Base-by-base conservation (phyloP, 1,140 invertebrate genomes). In the Leptinotarsa undecemlineata region DNA sequence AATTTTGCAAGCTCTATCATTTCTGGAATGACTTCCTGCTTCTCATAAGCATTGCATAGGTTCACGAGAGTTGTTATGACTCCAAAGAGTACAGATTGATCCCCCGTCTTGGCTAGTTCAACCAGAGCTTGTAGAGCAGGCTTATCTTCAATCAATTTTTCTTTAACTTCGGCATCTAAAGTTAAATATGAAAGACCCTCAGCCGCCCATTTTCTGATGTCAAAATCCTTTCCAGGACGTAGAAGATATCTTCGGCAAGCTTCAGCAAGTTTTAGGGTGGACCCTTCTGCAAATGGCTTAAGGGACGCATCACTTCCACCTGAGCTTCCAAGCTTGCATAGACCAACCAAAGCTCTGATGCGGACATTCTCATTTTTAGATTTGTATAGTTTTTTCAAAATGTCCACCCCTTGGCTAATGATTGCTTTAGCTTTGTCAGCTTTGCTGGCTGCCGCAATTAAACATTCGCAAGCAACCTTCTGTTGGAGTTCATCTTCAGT, bases 1-100 rank as follows among this genome's bases (percentile, higher is more conserved):
- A 99, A 99, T 86, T 99, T 98, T 0, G 98, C 98, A 71, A 99
- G 86, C 86, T 99, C 97, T 5, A 99, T 80, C 93, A 99, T 93
- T 88, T 99, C 98, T 5, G 98, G 97, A 79, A 97, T 90, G 0
- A 99, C 86, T 86, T 99, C 98, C 85, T 98, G 95, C 85, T 98
- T 99, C 73, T 99, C 98, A 82, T 99, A 99, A 5, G 96, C 96
- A 87, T 99, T 99, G 79, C 95, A 96, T 4, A 99, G 86, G 86
- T 99, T 99, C 0, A 99, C 97, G 74, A 99, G 90, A 15, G 97
- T 96, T 3, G 96, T 97, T 0, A 98, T 92, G 19, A 97, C 94
- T 74, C 96, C 96, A 86, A 98, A 99, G 3, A 98, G 84, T 63
- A 93, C 92, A 21, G 94, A 94, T 81, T 96, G 92, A 84, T 97